A percentile compares a stretch with the other conserved stretches of the same genome.
Conservation (phyloP, 92 coral and sea anemone species). For the Parazoanthus swiftii region DNA sequence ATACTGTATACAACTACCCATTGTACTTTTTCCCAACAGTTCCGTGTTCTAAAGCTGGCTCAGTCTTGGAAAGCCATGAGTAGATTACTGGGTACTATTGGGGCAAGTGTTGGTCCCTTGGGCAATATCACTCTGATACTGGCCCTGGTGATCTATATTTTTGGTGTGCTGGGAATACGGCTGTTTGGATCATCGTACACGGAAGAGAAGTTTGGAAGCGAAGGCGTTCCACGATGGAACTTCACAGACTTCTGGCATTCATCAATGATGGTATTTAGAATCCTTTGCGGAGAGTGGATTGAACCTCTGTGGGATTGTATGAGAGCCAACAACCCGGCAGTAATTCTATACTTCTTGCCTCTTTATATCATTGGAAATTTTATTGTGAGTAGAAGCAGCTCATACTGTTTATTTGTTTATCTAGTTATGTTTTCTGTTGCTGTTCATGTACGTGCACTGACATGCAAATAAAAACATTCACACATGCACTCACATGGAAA, state of each 20-base stretch:
- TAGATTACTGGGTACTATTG: constrained; percentile 65
- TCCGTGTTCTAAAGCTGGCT: constrained; percentile 75
- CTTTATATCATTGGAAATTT: constrained; percentile 39
- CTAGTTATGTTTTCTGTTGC: not conserved
- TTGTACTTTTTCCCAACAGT: constrained; percentile 33
- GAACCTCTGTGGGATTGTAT: constrained; percentile 90
- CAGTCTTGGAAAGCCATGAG: constrained; percentile 87
- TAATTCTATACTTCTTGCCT: constrained; percentile 67
- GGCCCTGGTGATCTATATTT: constrained; percentile 73
- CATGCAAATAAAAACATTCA: not conserved
- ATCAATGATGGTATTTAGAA: constrained; percentile 75
- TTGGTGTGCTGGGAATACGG: constrained; percentile 76
- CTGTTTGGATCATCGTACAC: constrained; percentile 73
- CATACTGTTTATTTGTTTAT: not conserved
- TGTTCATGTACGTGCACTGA: not conserved
- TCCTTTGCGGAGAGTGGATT: constrained; percentile 84
- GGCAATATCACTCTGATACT: constrained; percentile 79
- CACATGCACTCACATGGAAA: no score
- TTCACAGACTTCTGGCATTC: constrained; percentile 79
- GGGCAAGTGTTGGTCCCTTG: constrained; percentile 80
- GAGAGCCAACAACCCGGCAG: constrained; percentile 64
- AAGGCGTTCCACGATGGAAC: constrained; percentile 73
- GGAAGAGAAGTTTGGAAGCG: constrained; percentile 56
- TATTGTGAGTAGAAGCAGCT: not conserved
- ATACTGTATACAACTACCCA: not conserved